A percentile compares a stretch with the other conserved stretches of the same genome.
These are phyloP conservation scores for Cossypha niveicapilla DNA, from an alignment of 2,797 vertebrate species.

Conservation along the genomic window DNA sequence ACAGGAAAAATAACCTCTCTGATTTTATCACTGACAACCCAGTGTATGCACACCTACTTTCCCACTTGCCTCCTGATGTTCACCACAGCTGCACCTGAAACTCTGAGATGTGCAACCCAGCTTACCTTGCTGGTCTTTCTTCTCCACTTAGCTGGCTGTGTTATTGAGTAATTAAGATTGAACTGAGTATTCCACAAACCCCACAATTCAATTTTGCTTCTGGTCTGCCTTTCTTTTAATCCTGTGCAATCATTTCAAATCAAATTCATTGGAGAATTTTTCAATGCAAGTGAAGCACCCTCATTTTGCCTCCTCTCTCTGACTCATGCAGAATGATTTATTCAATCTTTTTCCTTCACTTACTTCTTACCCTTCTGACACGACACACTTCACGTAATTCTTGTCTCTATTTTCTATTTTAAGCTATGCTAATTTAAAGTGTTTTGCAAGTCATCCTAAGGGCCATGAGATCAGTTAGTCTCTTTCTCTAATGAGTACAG, in stretches of 20 bases:
- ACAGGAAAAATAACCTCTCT: background rate
- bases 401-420: slow-evolving; percentile 38
- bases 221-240: background rate
- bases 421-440: slow-evolving; percentile 29
- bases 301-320: background rate
- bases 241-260: background rate
- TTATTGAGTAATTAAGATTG: background rate
- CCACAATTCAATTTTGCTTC: background rate
- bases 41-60: background rate
- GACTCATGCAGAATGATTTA: background rate
- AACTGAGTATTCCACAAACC: background rate
- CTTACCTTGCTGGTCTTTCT: background rate
- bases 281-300: background rate
- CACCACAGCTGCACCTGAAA: background rate
- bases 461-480: slow-evolving; percentile 40
- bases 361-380: background rate
- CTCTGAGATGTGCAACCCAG: background rate
- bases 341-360: background rate
- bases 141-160: background rate
- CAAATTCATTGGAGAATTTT: background rate
- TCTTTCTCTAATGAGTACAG: slow-evolving; percentile 49
- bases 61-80: background rate
- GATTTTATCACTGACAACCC: background rate
- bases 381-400: background rate
- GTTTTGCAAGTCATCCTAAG: slow-evolving; percentile 52